A percentile compares a stretch with the other conserved stretches of the same genome.
Evolutionary conservation across 2,113 vertebrate genomes (phyloP).

Genomic region (Charina bottae): DNA sequence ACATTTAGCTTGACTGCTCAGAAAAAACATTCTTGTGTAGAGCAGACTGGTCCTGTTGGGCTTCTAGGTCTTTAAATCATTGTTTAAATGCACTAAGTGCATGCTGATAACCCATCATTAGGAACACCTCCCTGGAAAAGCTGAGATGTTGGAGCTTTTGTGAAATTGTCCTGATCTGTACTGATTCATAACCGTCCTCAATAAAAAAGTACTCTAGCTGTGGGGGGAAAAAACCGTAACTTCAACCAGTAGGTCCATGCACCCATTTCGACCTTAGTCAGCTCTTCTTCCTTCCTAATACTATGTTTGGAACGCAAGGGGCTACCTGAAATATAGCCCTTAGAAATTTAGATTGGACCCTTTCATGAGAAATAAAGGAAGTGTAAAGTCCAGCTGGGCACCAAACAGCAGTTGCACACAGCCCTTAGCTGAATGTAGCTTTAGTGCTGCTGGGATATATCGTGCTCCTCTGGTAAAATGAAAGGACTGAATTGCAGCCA

Average conservation of each 20-base stretch:
- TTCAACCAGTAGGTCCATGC: not conserved
- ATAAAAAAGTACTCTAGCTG: not conserved
- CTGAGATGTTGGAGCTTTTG: not conserved
- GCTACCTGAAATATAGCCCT: no score
- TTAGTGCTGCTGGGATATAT: no score
- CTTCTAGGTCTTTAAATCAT: not conserved
- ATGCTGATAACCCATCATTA: not conserved
- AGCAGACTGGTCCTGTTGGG: not conserved
- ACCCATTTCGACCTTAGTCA: not conserved
- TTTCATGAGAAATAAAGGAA: no score
- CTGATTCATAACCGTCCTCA: not conserved
- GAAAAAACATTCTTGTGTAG: not conserved
- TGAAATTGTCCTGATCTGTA: not conserved
- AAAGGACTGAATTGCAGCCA: no score
- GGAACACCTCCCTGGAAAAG: not conserved
- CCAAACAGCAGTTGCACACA: no score
- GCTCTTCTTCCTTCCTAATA: no score
- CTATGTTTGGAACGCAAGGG: no score
- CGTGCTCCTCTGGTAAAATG: no score
- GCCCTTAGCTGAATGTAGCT: no score
- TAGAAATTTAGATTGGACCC: no score
- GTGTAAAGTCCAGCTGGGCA: no score
- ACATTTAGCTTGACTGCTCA: not conserved
- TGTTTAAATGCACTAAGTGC: not conserved
- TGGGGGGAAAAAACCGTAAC: not conserved